Base-by-base conservation (phyloP, 2,113 vertebrate genomes). In the Coptodon rendalli region DNA sequence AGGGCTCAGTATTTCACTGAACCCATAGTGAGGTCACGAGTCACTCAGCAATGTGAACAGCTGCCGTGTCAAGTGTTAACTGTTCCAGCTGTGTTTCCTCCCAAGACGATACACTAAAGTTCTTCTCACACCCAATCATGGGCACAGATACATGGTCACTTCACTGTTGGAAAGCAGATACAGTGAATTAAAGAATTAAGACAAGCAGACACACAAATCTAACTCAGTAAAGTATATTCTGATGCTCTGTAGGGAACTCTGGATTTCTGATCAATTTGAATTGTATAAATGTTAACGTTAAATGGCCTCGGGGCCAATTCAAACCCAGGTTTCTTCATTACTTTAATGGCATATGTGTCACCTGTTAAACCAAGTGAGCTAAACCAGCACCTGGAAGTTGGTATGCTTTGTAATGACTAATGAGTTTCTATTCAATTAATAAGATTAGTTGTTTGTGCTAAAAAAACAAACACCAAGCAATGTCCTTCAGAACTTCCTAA, bases 41-140 rank as follows among this genome's bases (percentile, higher is more conserved):
- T 94, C 92, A 95, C 82, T 92, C 89, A 84, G 29, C 91, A 83
- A 89, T 88, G 88, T 89, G 88, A 94, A 89, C 95, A 95, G 94
- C 93, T 95, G 94, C 92, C 36, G 78, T 86, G 87, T 91, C 84
- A 90, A 92, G 82, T 89, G 87, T 88, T 90, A 92, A 90, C 83
- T 36, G 48, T 89, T 94, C 93, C 93, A 93, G 95, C 92, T 95
- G 93, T 93, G 92, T 84, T 88, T 93, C 78, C 93, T 92, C 89
- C 86, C 90, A 89, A 87, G 90, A 86, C 34, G n/a, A 86, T 81
- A 83, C 87, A 89, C 85, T 81, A 59, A 83, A 78, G 79, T 76
- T 87, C 83, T 87, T 92, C 87, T 87, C 90, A 87, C 78, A 92
- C 84, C 85, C 82, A 34, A 81, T 86, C 86, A 86, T 81, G 52